Conservation (phyloP, 2,113 vertebrate genomes). For the Nannospalax galili region DNA sequence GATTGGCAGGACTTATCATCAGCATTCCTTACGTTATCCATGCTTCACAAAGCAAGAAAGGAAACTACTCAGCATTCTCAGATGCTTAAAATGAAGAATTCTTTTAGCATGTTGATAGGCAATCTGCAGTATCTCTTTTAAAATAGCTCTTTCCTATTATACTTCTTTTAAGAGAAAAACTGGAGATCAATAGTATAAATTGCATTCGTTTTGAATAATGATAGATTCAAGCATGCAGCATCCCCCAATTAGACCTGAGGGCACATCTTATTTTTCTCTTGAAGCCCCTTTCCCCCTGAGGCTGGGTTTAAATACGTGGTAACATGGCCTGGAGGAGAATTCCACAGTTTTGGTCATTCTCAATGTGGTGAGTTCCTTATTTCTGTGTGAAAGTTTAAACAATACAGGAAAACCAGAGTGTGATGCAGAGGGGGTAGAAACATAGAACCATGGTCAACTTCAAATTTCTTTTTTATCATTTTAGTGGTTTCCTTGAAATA, state of each 20-base stretch:
- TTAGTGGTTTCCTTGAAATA: constrained; percentile 21
- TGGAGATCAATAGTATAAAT: constrained; percentile 66
- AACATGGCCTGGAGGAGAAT: constrained; percentile 76
- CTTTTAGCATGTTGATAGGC: constrained; percentile 65
- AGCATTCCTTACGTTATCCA: constrained; percentile 60
- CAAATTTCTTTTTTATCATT: not conserved
- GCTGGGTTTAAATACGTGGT: constrained; percentile 73
- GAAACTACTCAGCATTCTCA: constrained; percentile 35
- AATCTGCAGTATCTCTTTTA: constrained; percentile 35
- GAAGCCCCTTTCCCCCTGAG: constrained; percentile 73
- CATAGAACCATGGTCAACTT: constrained; percentile 19
- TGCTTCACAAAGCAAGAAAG: constrained; percentile 60
- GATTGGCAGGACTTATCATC: not conserved
- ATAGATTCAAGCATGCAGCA: not conserved
- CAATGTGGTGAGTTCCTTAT: constrained; percentile 66
- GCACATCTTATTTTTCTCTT: constrained; percentile 71
- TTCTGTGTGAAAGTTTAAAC: constrained; percentile 72
- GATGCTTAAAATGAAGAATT: constrained; percentile 12
- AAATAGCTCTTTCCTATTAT: constrained; percentile 55
- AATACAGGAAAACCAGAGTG: not conserved
- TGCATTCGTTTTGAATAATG: not conserved
- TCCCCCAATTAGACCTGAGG: constrained; percentile 11
- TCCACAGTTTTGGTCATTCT: not conserved
- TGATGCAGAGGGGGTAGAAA: constrained; percentile 41
- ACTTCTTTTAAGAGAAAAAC: constrained; percentile 68